Evolutionary conservation across 2,797 vertebrate genomes (phyloP).

Genomic region (Scomberomorus guttatus): DNA sequence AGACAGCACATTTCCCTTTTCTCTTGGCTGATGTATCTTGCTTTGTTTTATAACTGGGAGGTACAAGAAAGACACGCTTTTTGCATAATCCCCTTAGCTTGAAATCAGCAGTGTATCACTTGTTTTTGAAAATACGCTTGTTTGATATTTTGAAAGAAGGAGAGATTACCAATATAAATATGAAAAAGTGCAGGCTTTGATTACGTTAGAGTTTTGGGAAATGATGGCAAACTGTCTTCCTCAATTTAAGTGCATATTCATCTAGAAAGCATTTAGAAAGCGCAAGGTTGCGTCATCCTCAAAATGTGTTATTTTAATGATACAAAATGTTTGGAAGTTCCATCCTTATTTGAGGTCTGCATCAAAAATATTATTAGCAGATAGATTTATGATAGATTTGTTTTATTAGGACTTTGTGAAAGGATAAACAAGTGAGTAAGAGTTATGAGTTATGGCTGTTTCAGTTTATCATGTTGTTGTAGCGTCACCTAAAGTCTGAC

Average conservation of each 20-base stretch:
- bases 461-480: background rate
- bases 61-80: conserved; percentile 68
- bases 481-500: fast-evolving
- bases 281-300: conserved; percentile 15
- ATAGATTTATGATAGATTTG: conserved; percentile 1
- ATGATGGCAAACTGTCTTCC: conserved; percentile 30
- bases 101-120: conserved; percentile 68
- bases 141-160: conserved; percentile 58
- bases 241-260: conserved; percentile 51
- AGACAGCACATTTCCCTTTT: conserved; percentile 69
- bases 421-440: background rate
- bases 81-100: conserved; percentile 76
- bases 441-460: conserved; percentile 3
- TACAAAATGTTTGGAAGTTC: conserved; percentile 13
- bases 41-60: conserved; percentile 79
- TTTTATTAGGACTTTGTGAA: conserved; percentile 5
- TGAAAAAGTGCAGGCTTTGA: conserved; percentile 51
- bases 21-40: conserved; percentile 65
- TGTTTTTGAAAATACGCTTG: conserved; percentile 61
- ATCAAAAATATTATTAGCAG: background rate
- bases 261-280: conserved; percentile 30
- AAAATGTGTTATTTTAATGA: conserved; percentile 18
- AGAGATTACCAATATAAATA: conserved; percentile 46
- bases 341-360: background rate
- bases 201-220: conserved; percentile 59